Conservation (phyloP, 2,888 invertebrate species). For the Carpatolechia fugitivella region DNA sequence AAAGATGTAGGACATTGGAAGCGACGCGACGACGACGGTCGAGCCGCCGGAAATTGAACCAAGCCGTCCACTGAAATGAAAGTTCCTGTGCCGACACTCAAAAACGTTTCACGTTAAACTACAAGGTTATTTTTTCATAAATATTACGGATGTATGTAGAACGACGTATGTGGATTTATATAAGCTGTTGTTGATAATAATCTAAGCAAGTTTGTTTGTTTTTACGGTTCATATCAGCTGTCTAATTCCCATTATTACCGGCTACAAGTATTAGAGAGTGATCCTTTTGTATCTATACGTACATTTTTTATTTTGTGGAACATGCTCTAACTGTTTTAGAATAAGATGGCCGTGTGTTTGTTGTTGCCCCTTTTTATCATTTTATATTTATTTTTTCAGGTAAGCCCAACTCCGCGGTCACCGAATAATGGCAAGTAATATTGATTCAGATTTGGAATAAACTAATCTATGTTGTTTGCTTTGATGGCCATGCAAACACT, state of each 20-base stretch:
- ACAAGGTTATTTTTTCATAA: too few species aligned
- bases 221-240: too few species aligned
- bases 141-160: too few species aligned
- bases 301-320: too few species aligned
- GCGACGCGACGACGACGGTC: background rate
- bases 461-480: background rate
- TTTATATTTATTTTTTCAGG: background rate
- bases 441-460: background rate
- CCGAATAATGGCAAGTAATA: background rate
- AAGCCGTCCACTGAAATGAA: background rate
- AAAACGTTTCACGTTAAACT: background rate
- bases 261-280: too few species aligned
- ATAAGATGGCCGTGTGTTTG: too few species aligned
- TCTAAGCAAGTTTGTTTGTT: too few species aligned
- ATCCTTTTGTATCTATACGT: too few species aligned
- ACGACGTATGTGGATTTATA: too few species aligned
- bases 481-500: background rate
- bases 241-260: too few species aligned
- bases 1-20: background rate
- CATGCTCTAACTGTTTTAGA: too few species aligned
- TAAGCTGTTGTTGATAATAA: too few species aligned
- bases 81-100: background rate
- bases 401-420: background rate
- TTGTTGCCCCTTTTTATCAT: background rate
- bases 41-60: background rate